Evolutionary conservation across 2,797 vertebrate species (phyloP).

Genomic region (Dallia pectoralis): DNA sequence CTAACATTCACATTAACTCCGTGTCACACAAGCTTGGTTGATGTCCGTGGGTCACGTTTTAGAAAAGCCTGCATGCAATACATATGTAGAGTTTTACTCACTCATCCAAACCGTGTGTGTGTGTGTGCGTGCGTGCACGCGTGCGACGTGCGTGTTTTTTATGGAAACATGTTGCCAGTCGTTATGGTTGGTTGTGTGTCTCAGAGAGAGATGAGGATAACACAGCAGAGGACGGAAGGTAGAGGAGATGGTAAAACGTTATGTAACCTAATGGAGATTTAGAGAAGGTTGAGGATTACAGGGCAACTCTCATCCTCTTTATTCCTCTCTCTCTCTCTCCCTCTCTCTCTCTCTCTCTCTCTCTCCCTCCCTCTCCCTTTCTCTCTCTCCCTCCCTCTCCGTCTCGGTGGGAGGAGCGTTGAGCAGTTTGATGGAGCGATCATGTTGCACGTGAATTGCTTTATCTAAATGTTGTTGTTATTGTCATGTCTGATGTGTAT

Average conservation of each 20-base stretch:
- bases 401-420: constrained; percentile 19
- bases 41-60: constrained; percentile 20
- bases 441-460: constrained; percentile 32
- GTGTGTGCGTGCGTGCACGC: constrained; percentile 25
- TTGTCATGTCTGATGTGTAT: background rate
- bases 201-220: background rate
- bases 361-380: background rate
- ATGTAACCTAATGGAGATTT: background rate
- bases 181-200: no score
- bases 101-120: constrained; percentile 44
- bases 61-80: constrained; percentile 33
- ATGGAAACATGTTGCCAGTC: no score
- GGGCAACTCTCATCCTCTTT: no score
- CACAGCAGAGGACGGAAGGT: background rate
- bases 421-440: constrained; percentile 17
- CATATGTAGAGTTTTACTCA: constrained; percentile 36
- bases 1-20: constrained; percentile 18
- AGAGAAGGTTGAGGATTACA: no score
- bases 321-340: no score
- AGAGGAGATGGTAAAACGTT: constrained; percentile 29
- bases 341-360: background rate
- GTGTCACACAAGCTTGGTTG: constrained; percentile 25
- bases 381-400: background rate
- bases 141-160: constrained; percentile 10
- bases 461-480: constrained; percentile 33